Conservation (phyloP, 1,140 invertebrate genomes). For the Drosophila navojoa region DNA sequence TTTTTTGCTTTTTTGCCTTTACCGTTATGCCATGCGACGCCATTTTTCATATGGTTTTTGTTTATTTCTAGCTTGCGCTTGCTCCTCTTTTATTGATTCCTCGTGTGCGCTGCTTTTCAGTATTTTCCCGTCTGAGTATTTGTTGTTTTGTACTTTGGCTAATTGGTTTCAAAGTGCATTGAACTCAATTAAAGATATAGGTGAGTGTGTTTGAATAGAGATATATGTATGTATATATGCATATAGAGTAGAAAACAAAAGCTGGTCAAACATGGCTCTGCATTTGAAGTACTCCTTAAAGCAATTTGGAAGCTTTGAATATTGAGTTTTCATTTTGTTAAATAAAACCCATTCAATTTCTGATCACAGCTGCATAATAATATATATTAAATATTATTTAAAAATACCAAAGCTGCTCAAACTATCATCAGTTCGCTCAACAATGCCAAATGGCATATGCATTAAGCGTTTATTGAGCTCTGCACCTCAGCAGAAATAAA, state of each 20-base stretch:
- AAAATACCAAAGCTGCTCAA: neutral
- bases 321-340: too few relatives aligned
- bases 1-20: constrained; percentile 24
- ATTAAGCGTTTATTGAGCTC: constrained; percentile 29
- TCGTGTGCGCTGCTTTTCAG: neutral
- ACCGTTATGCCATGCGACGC: constrained; percentile 48
- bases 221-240: too few relatives aligned
- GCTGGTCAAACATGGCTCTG: too few relatives aligned
- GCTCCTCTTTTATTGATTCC: constrained; percentile 25
- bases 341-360: too few relatives aligned
- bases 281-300: too few relatives aligned
- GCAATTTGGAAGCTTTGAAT: too few relatives aligned
- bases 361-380: too few relatives aligned
- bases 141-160: constrained; percentile 26
- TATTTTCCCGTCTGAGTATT: constrained; percentile 7
- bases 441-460: constrained; percentile 14
- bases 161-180: constrained; percentile 61
- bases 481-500: neutral
- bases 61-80: constrained; percentile 7
- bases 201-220: neutral
- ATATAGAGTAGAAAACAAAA: too few relatives aligned
- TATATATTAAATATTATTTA: too few relatives aligned
- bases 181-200: constrained; percentile 33
- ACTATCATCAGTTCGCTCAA: neutral
- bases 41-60: constrained; percentile 63